These are phyloP conservation scores for Lithodes maja DNA, from an alignment of 2,888 invertebrate species.

Conservation along the genomic window DNA sequence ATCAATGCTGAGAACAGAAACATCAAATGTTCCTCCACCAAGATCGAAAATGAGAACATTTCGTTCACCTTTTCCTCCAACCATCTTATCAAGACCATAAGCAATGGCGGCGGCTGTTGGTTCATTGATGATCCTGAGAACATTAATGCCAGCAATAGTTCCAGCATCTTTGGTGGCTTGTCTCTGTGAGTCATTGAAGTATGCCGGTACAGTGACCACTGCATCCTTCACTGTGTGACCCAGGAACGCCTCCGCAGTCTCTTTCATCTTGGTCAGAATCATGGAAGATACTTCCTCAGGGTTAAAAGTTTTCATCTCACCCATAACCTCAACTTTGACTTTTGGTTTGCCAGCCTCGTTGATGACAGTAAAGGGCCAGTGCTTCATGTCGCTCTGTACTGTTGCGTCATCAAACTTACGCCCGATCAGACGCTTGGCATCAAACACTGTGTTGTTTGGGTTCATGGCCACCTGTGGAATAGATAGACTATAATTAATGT, in stretches of 20 bases:
- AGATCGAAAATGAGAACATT: constrained; percentile 81
- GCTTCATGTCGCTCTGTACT: constrained; percentile 79
- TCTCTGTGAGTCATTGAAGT: constrained; percentile 93
- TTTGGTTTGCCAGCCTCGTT: constrained; percentile 76
- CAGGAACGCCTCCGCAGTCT: constrained; percentile 90
- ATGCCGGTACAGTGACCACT: constrained; percentile 92
- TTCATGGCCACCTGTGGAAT: constrained; percentile 75
- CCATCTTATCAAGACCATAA: constrained; percentile 78
- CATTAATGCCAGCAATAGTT: constrained; percentile 86
- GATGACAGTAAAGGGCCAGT: constrained; percentile 79
- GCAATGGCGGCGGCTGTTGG: constrained; percentile 85
- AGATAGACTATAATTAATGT: background rate
- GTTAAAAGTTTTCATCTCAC: constrained; percentile 80
- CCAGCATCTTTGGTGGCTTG: constrained; percentile 96
- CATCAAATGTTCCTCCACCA: constrained; percentile 81
- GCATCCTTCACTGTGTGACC: constrained; percentile 90
- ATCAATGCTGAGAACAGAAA: constrained; percentile 79
- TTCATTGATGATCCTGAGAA: constrained; percentile 92
- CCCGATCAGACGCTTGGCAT: constrained; percentile 76
- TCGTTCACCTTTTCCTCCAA: constrained; percentile 75
- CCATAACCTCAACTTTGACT: constrained; percentile 79
- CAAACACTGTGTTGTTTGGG: constrained; percentile 75
- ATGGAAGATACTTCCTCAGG: constrained; percentile 81
- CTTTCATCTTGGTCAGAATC: constrained; percentile 93
- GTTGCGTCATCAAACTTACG: constrained; percentile 76